Evolutionary conservation across 1,140 invertebrate genomes (phyloP).

Genomic region (Spodoptera litura): DNA sequence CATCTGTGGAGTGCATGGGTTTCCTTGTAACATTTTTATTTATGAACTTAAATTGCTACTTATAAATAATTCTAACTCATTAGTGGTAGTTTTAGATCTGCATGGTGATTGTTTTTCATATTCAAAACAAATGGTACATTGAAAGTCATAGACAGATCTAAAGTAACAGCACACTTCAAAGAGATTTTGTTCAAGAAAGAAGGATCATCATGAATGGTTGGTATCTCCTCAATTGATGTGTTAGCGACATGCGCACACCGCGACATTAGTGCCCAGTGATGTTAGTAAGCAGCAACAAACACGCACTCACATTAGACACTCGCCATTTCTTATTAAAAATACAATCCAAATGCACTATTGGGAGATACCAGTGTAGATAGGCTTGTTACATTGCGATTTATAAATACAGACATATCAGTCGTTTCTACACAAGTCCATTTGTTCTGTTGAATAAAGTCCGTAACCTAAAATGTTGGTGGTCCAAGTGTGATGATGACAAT

Average conservation of each 20-base stretch:
- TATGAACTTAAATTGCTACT: too few relatives aligned
- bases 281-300: conserved; percentile 40
- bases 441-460: background rate
- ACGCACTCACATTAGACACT: conserved; percentile 31
- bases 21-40: too few relatives aligned
- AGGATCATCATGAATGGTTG: background rate
- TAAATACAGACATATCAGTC: background rate
- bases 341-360: conserved; percentile 5
- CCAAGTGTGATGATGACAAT: conserved; percentile 31
- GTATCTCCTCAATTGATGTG: conserved; percentile 16
- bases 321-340: conserved; percentile 24
- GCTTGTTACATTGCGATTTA: background rate
- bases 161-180: background rate
- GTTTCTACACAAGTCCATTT: background rate
- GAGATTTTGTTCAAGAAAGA: background rate
- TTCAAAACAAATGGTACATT: too few relatives aligned
- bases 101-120: too few relatives aligned
- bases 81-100: too few relatives aligned
- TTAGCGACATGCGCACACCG: conserved; percentile 47
- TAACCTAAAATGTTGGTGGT: conserved; percentile 34
- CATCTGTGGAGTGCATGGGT: too few relatives aligned
- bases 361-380: conserved; percentile 1
- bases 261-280: conserved; percentile 43
- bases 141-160: background rate
- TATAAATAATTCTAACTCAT: too few relatives aligned